Conservation (phyloP, 2,113 vertebrate species). For the Ranitomeya imitator region DNA sequence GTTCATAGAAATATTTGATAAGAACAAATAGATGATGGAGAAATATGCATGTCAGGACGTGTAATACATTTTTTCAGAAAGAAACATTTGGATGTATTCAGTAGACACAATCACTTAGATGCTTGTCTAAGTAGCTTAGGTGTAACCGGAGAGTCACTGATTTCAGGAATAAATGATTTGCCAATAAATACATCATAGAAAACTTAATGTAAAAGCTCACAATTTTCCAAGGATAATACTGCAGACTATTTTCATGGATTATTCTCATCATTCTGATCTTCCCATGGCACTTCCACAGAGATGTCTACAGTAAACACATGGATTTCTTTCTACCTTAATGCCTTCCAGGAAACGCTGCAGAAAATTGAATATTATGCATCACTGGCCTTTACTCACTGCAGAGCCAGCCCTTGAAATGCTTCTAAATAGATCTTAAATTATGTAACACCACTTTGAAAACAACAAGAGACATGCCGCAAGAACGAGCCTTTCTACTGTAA, state of each 20-base stretch:
- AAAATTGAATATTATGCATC: constrained; percentile 50
- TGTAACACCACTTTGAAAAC: constrained; percentile 51
- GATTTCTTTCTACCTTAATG: constrained; percentile 20
- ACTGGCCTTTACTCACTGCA: constrained; percentile 25
- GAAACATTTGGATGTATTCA: not conserved
- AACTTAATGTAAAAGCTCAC: not conserved
- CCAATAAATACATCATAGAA: not conserved
- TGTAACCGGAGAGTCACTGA: not conserved
- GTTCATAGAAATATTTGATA: not conserved
- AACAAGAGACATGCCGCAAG: constrained; percentile 15
- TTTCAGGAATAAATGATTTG: not conserved
- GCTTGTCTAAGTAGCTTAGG: not conserved
- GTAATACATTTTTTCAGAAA: not conserved
- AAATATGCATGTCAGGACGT: not conserved
- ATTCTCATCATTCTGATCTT: not conserved
- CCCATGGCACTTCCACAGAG: not conserved
- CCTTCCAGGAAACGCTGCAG: constrained; percentile 15
- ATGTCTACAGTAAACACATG: constrained; percentile 22
- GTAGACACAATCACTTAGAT: not conserved
- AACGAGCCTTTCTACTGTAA: constrained; percentile 17
- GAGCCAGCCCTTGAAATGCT: constrained; percentile 46
- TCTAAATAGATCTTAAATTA: constrained; percentile 51
- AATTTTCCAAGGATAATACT: not conserved
- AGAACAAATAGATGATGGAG: not conserved
- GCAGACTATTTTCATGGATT: not conserved